Evolutionary conservation across 2,797 vertebrate species (phyloP).

Genomic region (Okamejei kenojei): DNA sequence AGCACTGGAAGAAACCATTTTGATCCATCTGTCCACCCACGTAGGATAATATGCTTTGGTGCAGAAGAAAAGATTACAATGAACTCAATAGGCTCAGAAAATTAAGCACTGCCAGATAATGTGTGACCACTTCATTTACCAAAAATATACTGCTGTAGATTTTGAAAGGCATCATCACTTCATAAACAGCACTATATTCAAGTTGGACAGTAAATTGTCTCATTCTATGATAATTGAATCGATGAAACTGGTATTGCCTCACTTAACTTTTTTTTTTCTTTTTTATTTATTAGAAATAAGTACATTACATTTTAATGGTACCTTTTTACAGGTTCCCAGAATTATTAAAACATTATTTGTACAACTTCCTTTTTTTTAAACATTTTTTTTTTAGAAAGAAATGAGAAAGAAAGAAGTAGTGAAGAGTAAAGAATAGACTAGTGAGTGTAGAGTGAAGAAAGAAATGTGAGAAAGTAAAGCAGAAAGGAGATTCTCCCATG

Average conservation of each 20-base stretch:
- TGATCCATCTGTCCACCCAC: background rate
- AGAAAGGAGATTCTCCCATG: too few species aligned
- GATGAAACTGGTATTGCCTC: conserved; percentile 5
- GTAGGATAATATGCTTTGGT: background rate
- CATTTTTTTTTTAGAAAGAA: too few species aligned
- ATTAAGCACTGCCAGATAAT: background rate
- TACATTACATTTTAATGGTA: too few species aligned
- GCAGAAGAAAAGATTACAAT: background rate
- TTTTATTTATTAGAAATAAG: too few species aligned
- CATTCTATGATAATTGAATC: conserved; percentile 15
- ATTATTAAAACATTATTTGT: too few species aligned
- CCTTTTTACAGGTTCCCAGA: too few species aligned
- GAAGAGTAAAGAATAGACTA: too few species aligned
- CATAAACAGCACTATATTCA: background rate
- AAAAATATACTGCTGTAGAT: background rate
- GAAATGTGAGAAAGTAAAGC: too few species aligned
- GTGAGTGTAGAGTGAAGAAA: too few species aligned
- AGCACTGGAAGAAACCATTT: background rate
- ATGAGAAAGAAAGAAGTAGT: too few species aligned
- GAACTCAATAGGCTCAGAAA: background rate
- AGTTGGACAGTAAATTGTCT: background rate
- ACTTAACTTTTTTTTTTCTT: conserved; percentile 31
- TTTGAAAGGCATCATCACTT: conserved; percentile 8
- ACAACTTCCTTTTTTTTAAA: too few species aligned
- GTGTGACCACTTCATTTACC: background rate